Evolutionary conservation across 2,113 vertebrate species (phyloP), one percentile per base, ranked within the genome.

Genomic region (Alexandromys fortis): DNA sequence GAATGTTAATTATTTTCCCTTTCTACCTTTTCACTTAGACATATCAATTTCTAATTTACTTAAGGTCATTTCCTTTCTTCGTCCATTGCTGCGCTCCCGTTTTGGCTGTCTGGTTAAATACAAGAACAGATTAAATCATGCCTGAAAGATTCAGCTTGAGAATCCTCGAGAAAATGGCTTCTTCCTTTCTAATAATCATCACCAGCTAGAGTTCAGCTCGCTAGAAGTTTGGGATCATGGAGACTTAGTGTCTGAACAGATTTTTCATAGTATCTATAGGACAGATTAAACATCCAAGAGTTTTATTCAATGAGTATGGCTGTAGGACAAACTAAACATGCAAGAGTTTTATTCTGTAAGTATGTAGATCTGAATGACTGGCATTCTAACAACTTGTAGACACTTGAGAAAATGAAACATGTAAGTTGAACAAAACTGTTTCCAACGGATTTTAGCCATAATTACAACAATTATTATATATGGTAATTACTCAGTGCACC

Each of bases 391-490:
- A 78, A 90, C 6, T 35, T 35, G 73, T 38, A 58, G 11, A 19
- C 42, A 88, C 28, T 65, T 95, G 47, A 70, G n/a, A 65, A 95
- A 85, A 95, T 70, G 75, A 77, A 14, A 92, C 4, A 86, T 4
- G 13, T n/a, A 83, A 63, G 35, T 17, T 76, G 42, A 79, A 94
- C 11, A 68, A 65, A 68, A 55, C 10, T 21, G 49, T 68, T 76
- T 94, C 63, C 38, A 85, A 26, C 85, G 89, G 89, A 94, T 42
- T 93, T 92, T 91, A 89, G 65, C 14, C 55, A 81, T 14, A 92
- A 55, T 82, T 76, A 90, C 38, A 81, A 47, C 45, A 70, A 52
- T n/a, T 87, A 70, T 70, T 68, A 70, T 14, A 22, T 47, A 47
- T 12, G 83, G 90, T 49, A 58, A n/a, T 0, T 65, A 28, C 22